Evolutionary conservation across 2,888 invertebrate genomes (phyloP).

Genomic region (Eucriotettix oculatus): DNA sequence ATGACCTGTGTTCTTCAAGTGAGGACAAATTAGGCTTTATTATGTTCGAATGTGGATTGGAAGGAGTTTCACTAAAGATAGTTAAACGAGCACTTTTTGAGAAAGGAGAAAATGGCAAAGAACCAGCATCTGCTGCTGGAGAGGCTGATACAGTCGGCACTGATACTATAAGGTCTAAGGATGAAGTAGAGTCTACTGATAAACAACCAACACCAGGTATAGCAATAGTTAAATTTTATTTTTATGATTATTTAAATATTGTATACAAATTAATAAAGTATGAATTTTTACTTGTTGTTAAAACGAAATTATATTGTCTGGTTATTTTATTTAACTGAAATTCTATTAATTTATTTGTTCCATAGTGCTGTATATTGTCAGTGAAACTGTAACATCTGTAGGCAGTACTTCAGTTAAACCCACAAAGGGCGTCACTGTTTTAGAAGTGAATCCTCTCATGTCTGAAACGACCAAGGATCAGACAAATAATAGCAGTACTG

Average conservation of each 20-base stretch:
- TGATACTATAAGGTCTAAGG: constrained; percentile 25
- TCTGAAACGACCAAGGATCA: background rate
- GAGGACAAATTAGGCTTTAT: constrained; percentile 72
- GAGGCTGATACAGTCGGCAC: constrained; percentile 29
- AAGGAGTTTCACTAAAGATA: constrained; percentile 70
- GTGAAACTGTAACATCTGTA: background rate
- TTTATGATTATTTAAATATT: no score
- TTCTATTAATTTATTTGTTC: background rate
- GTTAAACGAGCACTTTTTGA: constrained; percentile 62
- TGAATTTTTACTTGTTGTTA: no score
- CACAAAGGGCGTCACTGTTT: background rate
- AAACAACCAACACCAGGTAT: constrained; percentile 9
- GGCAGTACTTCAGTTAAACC: background rate
- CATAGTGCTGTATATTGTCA: background rate
- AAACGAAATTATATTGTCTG: background rate
- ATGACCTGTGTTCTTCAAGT: constrained; percentile 12
- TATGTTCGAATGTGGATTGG: constrained; percentile 92
- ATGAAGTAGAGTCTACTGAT: constrained; percentile 23
- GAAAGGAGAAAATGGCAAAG: constrained; percentile 43
- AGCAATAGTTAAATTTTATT: no score
- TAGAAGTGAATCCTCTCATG: background rate
- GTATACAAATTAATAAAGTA: no score
- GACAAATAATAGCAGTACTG: background rate
- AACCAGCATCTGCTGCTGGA: constrained; percentile 18
- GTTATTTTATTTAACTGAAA: background rate